Conservation (phyloP, 2,797 vertebrate genomes). For the Poecilia velifera region DNA sequence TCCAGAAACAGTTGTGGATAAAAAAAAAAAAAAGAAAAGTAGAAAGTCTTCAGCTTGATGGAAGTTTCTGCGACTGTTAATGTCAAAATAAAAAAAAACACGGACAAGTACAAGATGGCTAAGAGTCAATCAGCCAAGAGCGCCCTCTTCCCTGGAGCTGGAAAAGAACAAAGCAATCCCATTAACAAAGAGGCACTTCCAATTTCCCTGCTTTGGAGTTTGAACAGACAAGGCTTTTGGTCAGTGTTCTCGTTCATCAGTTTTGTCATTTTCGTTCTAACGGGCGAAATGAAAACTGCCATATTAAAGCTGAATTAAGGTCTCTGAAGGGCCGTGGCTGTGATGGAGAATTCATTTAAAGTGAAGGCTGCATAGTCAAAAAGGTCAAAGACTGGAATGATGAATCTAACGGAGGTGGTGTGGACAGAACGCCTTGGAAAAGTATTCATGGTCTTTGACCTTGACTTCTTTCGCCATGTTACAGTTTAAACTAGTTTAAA, state of each 20-base stretch:
- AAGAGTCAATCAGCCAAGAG: conserved; percentile 48
- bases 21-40: neutral
- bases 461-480: neutral
- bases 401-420: conserved; percentile 24
- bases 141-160: conserved; percentile 26
- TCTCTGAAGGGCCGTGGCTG: conserved; percentile 38
- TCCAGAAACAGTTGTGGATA: neutral
- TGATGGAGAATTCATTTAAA: conserved; percentile 34
- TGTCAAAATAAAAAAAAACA: conserved; percentile 17
- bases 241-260: conserved; percentile 46
- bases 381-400: conserved; percentile 30
- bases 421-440: conserved; percentile 9
- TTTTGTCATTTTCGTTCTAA: conserved; percentile 48
- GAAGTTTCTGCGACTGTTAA: neutral
- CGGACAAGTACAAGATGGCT: conserved; percentile 28
- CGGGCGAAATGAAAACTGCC: conserved; percentile 36
- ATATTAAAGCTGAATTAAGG: conserved; percentile 48
- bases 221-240: conserved; percentile 31
- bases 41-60: conserved; percentile 18
- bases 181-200: conserved; percentile 42
- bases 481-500: neutral
- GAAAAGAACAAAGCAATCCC: conserved; percentile 52
- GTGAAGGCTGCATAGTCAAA: conserved; percentile 16
- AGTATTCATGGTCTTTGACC: neutral
- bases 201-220: conserved; percentile 42